Evolutionary conservation across 1,140 invertebrate species (phyloP).

Genomic region (Thaumatotibia leucotreta): DNA sequence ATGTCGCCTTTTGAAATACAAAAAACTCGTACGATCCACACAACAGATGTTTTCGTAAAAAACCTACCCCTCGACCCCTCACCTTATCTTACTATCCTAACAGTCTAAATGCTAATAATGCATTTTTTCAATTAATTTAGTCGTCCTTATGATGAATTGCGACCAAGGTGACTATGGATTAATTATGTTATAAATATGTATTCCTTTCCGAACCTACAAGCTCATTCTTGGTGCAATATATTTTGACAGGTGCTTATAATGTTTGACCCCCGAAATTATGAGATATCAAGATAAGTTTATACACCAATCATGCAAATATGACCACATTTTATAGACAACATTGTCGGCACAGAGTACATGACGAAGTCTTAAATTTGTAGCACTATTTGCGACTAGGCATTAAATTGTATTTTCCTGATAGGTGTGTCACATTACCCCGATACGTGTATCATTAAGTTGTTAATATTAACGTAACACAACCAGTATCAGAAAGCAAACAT

Average conservation of each 20-base stretch:
- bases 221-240: background rate
- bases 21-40: conserved; percentile 67
- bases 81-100: conserved; percentile 45
- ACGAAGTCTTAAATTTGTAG: too few species aligned
- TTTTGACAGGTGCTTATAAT: background rate
- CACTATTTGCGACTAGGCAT: background rate
- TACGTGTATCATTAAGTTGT: conserved; percentile 7
- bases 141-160: conserved; percentile 62
- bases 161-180: conserved; percentile 35
- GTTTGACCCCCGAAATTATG: background rate
- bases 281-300: background rate
- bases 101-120: conserved; percentile 67
- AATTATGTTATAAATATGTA: conserved; percentile 36
- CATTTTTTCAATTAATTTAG: conserved; percentile 57
- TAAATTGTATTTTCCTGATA: background rate
- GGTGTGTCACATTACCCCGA: background rate
- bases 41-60: conserved; percentile 73
- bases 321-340: background rate
- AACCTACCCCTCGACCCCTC: conserved; percentile 53
- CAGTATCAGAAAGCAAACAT: conserved; percentile 71
- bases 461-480: conserved; percentile 49
- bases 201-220: background rate
- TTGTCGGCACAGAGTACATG: too few species aligned
- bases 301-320: background rate
- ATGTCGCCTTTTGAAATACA: conserved; percentile 75